Percentiles rank a stretch among this genome's conserved stretches.
phyloP scores from a whole-genome alignment of 2,888 invertebrate genomes.

The Alitta virens region DNA sequence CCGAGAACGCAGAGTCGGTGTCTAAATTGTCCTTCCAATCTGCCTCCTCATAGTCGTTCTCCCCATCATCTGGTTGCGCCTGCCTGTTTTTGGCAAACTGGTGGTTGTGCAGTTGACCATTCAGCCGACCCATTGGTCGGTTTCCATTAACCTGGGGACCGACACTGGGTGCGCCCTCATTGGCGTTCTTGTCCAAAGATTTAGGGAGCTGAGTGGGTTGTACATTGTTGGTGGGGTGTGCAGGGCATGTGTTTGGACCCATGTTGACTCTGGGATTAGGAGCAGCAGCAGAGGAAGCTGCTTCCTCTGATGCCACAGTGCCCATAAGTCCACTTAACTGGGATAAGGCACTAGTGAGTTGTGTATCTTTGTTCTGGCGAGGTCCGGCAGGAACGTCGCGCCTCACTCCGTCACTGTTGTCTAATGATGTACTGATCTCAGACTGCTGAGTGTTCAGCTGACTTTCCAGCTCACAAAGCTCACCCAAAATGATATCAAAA shows the following conservation, averaged over 20 bases:
- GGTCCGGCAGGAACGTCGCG: neutral
- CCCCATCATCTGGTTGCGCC: neutral
- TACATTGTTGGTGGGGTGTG: too few relatives aligned
- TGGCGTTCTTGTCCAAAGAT: conserved; percentile 1
- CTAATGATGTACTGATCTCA: conserved; percentile 57
- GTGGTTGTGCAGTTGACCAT: neutral
- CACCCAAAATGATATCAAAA: conserved; percentile 92
- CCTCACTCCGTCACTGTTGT: neutral
- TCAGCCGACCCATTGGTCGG: neutral
- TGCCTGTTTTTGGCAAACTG: neutral
- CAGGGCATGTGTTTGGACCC: neutral
- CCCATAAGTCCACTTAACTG: conserved; percentile 19
- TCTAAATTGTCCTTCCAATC: conserved; percentile 4
- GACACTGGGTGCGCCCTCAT: neutral
- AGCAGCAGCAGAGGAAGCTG: neutral
- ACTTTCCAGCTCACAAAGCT: conserved; percentile 85
- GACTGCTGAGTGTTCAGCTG: conserved; percentile 48
- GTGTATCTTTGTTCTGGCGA: conserved; percentile 14
- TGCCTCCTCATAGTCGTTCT: neutral
- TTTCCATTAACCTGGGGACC: neutral
- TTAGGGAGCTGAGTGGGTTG: neutral
- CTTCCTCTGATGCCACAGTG: neutral
- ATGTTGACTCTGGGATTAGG: neutral
- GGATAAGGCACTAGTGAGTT: conserved; percentile 22
- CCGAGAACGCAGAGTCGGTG: conserved; percentile 95